These are phyloP conservation scores for Oxyscelio sp. DNA, from an alignment of 2,888 invertebrate genomes.

Conservation along the genomic window DNA sequence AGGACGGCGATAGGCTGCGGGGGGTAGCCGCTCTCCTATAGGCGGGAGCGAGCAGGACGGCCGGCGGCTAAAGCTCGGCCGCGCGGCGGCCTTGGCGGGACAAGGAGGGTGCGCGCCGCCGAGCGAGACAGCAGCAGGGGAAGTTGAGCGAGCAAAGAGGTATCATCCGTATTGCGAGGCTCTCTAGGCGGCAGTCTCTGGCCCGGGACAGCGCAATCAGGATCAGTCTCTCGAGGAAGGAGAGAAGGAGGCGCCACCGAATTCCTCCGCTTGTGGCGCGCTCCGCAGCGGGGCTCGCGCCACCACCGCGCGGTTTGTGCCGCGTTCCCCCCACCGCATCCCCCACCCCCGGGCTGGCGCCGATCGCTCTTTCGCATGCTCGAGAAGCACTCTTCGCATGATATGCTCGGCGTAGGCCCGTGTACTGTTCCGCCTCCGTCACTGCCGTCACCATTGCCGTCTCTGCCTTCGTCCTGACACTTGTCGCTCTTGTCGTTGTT, in stretches of 20 bases:
- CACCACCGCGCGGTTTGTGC: constrained; percentile 31
- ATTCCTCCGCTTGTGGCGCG: constrained; percentile 48
- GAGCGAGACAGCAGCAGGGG: constrained; percentile 74
- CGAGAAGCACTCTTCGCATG: constrained; percentile 36
- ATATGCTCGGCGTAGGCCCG: constrained; percentile 51
- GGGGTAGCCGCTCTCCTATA: too few relatives aligned
- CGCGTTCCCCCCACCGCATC: not conserved
- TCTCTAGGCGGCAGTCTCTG: constrained; percentile 87
- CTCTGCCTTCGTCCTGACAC: not conserved
- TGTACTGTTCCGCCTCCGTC: constrained; percentile 39
- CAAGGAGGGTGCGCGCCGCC: constrained; percentile 38
- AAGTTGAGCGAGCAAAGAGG: constrained; percentile 79
- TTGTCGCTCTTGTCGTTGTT: constrained; percentile 13
- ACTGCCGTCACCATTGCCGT: constrained; percentile 6
- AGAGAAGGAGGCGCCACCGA: constrained; percentile 48
- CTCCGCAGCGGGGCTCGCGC: constrained; percentile 27
- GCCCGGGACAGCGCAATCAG: constrained; percentile 87
- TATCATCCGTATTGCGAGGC: constrained; percentile 85
- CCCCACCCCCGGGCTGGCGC: not conserved
- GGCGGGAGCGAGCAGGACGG: not conserved
- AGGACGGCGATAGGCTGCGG: too few relatives aligned
- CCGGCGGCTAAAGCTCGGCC: constrained; percentile 55
- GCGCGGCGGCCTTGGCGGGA: constrained; percentile 58
- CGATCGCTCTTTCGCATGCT: constrained; percentile 43
- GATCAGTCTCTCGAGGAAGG: constrained; percentile 79